These are phyloP conservation scores for Centropyge bicolor DNA, from an alignment of 2,797 vertebrate species.

Conservation along the genomic window DNA sequence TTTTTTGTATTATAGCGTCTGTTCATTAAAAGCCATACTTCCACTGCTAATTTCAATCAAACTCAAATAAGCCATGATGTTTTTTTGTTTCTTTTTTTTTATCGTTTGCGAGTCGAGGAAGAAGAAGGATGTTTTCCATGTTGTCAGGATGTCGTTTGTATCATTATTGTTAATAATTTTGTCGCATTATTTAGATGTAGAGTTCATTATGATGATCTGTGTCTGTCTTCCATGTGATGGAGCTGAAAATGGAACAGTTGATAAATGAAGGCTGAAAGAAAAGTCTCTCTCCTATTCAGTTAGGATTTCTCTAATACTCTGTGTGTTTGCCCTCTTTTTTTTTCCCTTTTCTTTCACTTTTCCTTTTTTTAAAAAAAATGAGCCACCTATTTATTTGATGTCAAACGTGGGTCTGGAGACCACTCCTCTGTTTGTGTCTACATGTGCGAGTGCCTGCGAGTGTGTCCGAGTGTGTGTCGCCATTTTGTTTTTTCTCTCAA, in stretches of 20 bases:
- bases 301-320: constrained; percentile 41
- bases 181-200: constrained; percentile 91
- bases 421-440: constrained; percentile 66
- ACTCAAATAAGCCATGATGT: constrained; percentile 89
- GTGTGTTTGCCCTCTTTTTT: constrained; percentile 34
- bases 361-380: constrained; percentile 48
- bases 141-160: constrained; percentile 84
- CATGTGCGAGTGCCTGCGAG: constrained; percentile 51
- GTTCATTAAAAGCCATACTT: constrained; percentile 89
- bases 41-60: constrained; percentile 88
- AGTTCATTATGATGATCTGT: constrained; percentile 87
- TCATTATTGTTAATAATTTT: constrained; percentile 89
- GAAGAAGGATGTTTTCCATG: constrained; percentile 56
- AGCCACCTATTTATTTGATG: constrained; percentile 78
- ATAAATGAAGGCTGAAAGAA: constrained; percentile 79
- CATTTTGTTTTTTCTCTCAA: constrained; percentile 55
- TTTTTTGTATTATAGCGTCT: constrained; percentile 86
- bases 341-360: constrained; percentile 23
- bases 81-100: constrained; percentile 88
- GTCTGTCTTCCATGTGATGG: constrained; percentile 85
- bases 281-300: constrained; percentile 56
- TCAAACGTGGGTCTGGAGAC: constrained; percentile 75
- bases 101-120: constrained; percentile 89
- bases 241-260: constrained; percentile 83
- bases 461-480: constrained; percentile 37